A percentile compares a stretch with the other conserved stretches of the same genome.
Conservation (phyloP, 2,113 vertebrate species). For the Hemibagrus wyckioides region DNA sequence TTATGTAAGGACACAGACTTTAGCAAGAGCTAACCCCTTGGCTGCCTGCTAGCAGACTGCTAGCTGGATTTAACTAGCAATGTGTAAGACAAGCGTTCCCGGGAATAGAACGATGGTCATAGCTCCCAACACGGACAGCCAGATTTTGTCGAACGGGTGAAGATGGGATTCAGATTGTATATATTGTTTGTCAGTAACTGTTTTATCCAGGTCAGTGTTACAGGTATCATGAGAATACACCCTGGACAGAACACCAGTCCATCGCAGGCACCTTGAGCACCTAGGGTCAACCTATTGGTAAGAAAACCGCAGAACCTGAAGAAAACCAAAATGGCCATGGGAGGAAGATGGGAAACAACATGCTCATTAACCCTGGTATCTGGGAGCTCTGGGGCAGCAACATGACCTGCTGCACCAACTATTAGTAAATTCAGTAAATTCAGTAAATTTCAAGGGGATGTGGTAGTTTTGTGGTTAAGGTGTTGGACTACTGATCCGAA, state of each 20-base stretch:
- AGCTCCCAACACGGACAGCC: background rate
- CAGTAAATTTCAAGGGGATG: too few relatives aligned
- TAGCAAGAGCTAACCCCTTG: constrained; percentile 13
- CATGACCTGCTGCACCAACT: background rate
- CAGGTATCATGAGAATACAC: background rate
- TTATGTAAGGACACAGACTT: background rate
- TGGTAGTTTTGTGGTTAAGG: too few relatives aligned
- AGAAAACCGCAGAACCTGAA: background rate
- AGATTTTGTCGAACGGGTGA: background rate
- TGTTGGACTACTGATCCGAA: too few relatives aligned
- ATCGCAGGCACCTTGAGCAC: background rate
- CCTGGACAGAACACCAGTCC: background rate
- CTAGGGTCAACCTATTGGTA: background rate
- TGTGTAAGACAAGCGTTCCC: constrained; percentile 9
- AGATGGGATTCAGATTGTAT: background rate
- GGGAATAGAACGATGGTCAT: background rate
- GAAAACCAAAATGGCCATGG: background rate
- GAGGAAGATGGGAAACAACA: background rate
- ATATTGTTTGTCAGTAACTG: background rate
- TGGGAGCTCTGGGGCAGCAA: background rate
- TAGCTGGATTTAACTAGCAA: background rate
- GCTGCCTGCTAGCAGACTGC: background rate
- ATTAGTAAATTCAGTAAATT: too few relatives aligned
- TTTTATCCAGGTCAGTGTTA: background rate
- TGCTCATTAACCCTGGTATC: background rate